phyloP scores from a whole-genome alignment of 2,113 vertebrate species.

The Lycaon pictus region DNA sequence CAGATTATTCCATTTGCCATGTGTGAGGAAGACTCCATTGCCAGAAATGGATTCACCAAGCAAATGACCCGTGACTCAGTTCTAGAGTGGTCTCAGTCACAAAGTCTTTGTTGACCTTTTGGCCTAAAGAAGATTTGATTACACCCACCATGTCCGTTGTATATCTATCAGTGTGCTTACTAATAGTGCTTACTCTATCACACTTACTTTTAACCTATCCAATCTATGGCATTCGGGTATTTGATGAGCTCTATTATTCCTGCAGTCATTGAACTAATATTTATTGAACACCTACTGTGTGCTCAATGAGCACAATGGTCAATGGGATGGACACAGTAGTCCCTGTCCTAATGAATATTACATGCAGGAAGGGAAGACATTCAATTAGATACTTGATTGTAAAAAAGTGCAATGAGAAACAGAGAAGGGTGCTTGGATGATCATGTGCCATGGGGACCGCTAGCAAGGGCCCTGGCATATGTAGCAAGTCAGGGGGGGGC shows the following conservation, averaged over 20 bases:
- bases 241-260: not conserved
- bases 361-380: not conserved
- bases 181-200: not conserved
- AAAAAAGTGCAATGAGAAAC: not conserved
- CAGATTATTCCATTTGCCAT: not conserved
- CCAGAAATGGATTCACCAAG: not conserved
- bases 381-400: accelerated
- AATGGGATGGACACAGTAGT: too few relatives aligned
- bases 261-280: not conserved
- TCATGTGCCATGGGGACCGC: not conserved
- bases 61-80: not conserved
- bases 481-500: not conserved
- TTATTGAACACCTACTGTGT: not conserved
- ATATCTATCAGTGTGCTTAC: accelerated
- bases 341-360: not conserved
- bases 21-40: not conserved
- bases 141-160: accelerated
- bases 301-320: accelerated
- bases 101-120: not conserved
- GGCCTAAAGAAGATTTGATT: not conserved
- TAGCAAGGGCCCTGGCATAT: not conserved
- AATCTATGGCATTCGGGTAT: too few relatives aligned
- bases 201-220: not conserved
- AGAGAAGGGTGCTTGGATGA: not conserved
- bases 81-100: not conserved